phyloP scores from a whole-genome alignment of 2,888 invertebrate species.

The Eubasilissa splendida region DNA sequence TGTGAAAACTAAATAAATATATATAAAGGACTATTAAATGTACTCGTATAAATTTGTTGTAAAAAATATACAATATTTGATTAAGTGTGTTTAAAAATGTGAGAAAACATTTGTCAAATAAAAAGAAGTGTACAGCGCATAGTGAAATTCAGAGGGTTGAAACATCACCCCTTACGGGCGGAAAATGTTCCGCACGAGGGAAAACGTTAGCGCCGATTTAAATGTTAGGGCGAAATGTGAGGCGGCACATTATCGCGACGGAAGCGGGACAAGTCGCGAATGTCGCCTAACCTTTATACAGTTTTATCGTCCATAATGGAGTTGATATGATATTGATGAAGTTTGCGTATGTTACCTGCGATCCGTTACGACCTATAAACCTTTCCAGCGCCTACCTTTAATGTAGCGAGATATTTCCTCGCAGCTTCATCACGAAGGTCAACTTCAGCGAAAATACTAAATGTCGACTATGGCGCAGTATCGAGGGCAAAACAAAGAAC shows the following conservation, averaged over 20 bases:
- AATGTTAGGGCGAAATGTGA: conserved; percentile 40
- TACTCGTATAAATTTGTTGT: neutral
- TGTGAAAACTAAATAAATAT: too few relatives aligned
- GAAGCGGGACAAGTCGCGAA: conserved; percentile 31
- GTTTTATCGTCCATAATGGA: conserved; percentile 30
- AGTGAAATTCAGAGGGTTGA: neutral
- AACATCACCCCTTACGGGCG: neutral
- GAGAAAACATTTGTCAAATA: neutral
- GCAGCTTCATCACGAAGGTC: too few relatives aligned
- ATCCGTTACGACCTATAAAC: too few relatives aligned
- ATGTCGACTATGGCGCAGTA: too few relatives aligned
- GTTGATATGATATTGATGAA: conserved; percentile 30
- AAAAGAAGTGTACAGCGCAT: neutral
- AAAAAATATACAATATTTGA: too few relatives aligned
- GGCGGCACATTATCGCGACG: conserved; percentile 34
- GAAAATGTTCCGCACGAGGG: conserved; percentile 33
- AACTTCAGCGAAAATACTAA: too few relatives aligned
- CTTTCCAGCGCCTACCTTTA: too few relatives aligned
- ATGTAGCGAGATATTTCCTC: too few relatives aligned
- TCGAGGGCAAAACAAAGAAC: too few relatives aligned
- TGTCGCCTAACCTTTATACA: conserved; percentile 24
- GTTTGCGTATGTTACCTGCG: conserved; percentile 1
- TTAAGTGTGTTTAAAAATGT: neutral
- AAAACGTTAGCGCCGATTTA: conserved; percentile 39
- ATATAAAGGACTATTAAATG: too few relatives aligned